These are phyloP conservation scores for Tetranychus urticae DNA, from an alignment of 1,140 invertebrate genomes.

Conservation along the genomic window DNA sequence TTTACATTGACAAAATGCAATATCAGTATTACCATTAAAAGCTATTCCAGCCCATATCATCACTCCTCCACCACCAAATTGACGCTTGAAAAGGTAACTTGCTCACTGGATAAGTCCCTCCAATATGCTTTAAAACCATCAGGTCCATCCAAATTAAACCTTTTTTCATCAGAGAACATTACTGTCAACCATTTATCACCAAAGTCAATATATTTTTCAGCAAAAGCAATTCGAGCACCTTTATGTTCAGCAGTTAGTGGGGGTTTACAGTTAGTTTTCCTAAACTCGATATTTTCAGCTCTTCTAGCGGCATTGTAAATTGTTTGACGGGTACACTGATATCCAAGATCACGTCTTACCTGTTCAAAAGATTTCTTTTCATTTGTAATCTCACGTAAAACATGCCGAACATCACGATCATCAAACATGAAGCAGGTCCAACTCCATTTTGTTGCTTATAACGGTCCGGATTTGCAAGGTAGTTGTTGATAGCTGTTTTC, in stretches of 20 bases:
- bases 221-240: too few relatives aligned
- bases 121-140: background rate
- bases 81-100: background rate
- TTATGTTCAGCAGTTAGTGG: too few relatives aligned
- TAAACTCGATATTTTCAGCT: too few relatives aligned
- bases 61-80: slow-evolving; percentile 5
- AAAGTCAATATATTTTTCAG: background rate
- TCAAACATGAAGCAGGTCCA: background rate
- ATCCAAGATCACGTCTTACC: background rate
- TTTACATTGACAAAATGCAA: background rate
- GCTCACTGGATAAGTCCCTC: slow-evolving; percentile 1
- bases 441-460: background rate
- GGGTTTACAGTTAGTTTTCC: too few relatives aligned
- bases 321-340: background rate
- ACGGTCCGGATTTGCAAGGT: background rate
- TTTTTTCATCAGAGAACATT: background rate
- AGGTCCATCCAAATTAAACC: background rate
- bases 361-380: background rate
- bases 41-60: background rate
- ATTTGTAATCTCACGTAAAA: background rate
- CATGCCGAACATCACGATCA: background rate
- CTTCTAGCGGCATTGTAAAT: background rate
- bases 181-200: background rate
- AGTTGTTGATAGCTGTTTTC: background rate
- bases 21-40: background rate